A percentile compares a stretch with the other conserved stretches of the same genome.
Evolutionary conservation across 1,140 invertebrate species (phyloP).

Genomic region (Apis dorsata): DNA sequence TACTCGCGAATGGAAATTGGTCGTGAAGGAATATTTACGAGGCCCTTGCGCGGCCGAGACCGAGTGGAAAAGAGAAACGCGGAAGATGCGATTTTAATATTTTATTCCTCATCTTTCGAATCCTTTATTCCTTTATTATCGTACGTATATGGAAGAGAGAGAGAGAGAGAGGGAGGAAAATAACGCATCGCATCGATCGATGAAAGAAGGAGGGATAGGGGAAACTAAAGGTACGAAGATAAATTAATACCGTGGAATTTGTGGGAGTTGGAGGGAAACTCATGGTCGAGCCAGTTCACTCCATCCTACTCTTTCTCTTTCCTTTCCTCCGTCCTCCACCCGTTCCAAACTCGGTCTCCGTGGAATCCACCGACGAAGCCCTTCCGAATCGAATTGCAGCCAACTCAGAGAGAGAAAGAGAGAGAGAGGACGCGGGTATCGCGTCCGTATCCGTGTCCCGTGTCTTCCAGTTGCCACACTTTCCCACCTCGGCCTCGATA

Average conservation of each 20-base stretch:
- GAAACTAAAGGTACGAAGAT: conserved; percentile 66
- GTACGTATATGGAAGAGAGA: too few relatives aligned
- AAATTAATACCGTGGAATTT: conserved; percentile 69
- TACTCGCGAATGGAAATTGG: conserved; percentile 63
- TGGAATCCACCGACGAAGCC: conserved; percentile 26
- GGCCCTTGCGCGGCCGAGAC: too few relatives aligned
- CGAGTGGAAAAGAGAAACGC: conserved; percentile 43
- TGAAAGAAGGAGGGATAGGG: conserved; percentile 38
- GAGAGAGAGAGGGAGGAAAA: conserved; percentile 34
- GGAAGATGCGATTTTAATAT: too few relatives aligned
- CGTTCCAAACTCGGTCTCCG: conserved; percentile 26
- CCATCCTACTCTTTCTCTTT: neutral
- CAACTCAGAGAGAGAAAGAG: conserved; percentile 5
- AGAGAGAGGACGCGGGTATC: conserved; percentile 22
- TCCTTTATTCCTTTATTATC: too few relatives aligned
- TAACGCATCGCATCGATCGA: conserved; percentile 63
- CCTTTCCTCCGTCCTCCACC: neutral
- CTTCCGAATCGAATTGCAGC: conserved; percentile 38
- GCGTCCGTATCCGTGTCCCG: conserved; percentile 24
- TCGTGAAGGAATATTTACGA: conserved; percentile 57
- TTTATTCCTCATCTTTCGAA: too few relatives aligned
- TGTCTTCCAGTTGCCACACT: conserved; percentile 9
- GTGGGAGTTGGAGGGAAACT: conserved; percentile 55
- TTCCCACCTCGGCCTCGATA: conserved; percentile 2
- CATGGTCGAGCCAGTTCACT: conserved; percentile 23